phyloP scores from a whole-genome alignment of 2,797 vertebrate species.

The Karalla daura region DNA sequence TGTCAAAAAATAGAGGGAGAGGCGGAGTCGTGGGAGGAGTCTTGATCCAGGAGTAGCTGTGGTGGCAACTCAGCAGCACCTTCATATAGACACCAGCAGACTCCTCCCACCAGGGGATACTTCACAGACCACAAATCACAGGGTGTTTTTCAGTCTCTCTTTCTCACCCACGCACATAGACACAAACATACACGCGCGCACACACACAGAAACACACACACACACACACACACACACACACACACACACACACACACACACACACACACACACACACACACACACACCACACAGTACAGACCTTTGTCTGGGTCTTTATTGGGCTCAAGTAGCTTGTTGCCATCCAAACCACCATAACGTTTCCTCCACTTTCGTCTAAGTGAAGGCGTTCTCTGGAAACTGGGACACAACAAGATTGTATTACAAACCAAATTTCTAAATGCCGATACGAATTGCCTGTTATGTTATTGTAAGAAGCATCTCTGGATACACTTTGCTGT shows the following conservation, averaged over 20 bases:
- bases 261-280: slow-evolving; percentile 23
- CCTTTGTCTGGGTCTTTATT: slow-evolving; percentile 75
- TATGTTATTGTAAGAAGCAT: too few species aligned
- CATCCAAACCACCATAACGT: slow-evolving; percentile 80
- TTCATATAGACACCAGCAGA: slow-evolving; percentile 33
- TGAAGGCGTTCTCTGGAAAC: slow-evolving; percentile 81
- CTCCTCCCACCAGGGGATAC: slow-evolving; percentile 21
- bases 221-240: slow-evolving; percentile 21
- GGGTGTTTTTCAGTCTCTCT: too few species aligned
- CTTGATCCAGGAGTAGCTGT: not conserved
- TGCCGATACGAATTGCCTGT: too few species aligned
- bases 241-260: slow-evolving; percentile 31
- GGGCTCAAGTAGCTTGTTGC: slow-evolving; percentile 82
- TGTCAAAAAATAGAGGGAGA: slow-evolving; percentile 7
- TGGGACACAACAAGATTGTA: too few species aligned
- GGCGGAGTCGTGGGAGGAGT: not conserved
- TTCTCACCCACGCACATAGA: too few species aligned
- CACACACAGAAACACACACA: slow-evolving; percentile 19
- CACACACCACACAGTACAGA: slow-evolving; percentile 16
- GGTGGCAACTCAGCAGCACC: slow-evolving; percentile 1
- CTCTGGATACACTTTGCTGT: too few species aligned
- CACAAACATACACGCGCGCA: slow-evolving; percentile 10
- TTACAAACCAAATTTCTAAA: too few species aligned
- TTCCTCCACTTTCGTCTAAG: slow-evolving; percentile 83
- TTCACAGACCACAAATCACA: slow-evolving; percentile 48